Base-by-base conservation (phyloP, 2,797 vertebrate genomes). In the Silurus lanzhouensis region DNA sequence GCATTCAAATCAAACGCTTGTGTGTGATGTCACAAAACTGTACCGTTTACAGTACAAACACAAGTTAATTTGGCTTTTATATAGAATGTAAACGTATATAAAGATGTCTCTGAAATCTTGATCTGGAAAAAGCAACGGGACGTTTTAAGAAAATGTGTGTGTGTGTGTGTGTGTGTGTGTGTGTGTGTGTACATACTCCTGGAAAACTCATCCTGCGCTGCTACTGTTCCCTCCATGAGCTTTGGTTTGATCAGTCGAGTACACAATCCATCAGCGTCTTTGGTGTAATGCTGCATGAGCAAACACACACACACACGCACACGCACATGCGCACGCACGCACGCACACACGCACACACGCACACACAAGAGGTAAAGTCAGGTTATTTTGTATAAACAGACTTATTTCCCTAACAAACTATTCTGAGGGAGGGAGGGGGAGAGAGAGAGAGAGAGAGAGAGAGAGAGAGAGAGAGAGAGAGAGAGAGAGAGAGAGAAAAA, bases 151-250 rank as follows among this genome's bases (percentile, higher is more conserved):
- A 17, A 15, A 14, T 12, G 38, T 13, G 70, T n/a, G 38, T 71
- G 44, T 15, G 71, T 25, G 70, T n/a, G 70, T 72, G 44, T 72
- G 38, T 12, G 38, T 13, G 70, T n/a, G 38, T 72, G 71, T 72
- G 44, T 48, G 70, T 48, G 20, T 22, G 8, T 25, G 4, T 25
- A 85, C 97, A 95, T 93, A 99, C 98, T 95, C 89, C 95, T 96
- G 86, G 96, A 98, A 92, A 99, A 99, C 90, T 97, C 98, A 3
- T 98, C 97, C 93, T 99, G 97, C 0, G 98, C 98, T 0, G 98
- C 98, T 87, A 99, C 97, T 0, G 97, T 97, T 70, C 98, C 97
- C 92, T 99, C 97, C 96, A 98, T 97, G 92, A 99, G 90, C 91
- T 99, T 99, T 52, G 98, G 98, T 87, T 97, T 98, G 91, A 97